phyloP scores from a whole-genome alignment of 2,888 invertebrate species.

The Eupithecia vulgata region DNA sequence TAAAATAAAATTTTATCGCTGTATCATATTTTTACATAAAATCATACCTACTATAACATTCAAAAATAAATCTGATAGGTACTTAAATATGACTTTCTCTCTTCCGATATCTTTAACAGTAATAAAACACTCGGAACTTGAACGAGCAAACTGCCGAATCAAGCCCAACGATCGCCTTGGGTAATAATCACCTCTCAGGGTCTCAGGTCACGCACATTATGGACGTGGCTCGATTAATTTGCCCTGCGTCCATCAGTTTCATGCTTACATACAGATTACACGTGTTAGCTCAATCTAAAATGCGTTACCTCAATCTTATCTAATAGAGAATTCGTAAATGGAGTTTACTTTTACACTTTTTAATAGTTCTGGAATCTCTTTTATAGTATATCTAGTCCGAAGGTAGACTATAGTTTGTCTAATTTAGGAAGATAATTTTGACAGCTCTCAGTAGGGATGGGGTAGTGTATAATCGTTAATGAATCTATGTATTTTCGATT shows the following conservation, averaged over 20 bases:
- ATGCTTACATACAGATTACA: not conserved
- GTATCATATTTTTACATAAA: too few relatives aligned
- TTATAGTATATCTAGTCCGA: too few relatives aligned
- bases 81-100: not conserved
- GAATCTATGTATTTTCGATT: too few relatives aligned
- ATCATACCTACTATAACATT: not conserved
- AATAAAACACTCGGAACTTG: slow-evolving; percentile 4
- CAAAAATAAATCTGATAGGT: not conserved
- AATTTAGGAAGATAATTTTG: too few relatives aligned
- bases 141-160: not conserved
- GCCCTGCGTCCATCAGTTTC: slow-evolving; percentile 5
- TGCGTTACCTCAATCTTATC: not conserved
- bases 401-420: too few relatives aligned
- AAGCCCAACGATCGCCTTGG: slow-evolving; percentile 5
- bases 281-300: not conserved
- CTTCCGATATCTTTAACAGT: not conserved
- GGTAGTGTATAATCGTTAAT: too few relatives aligned
- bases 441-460: too few relatives aligned
- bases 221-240: slow-evolving; percentile 12
- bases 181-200: slow-evolving; percentile 5
- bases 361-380: slow-evolving; percentile 36
- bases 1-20: too few relatives aligned
- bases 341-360: not conserved
- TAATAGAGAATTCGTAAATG: not conserved
- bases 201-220: slow-evolving; percentile 10